phyloP scores from a whole-genome alignment of 92 coral and sea anemone species.

The Plumapathes pennacea region DNA sequence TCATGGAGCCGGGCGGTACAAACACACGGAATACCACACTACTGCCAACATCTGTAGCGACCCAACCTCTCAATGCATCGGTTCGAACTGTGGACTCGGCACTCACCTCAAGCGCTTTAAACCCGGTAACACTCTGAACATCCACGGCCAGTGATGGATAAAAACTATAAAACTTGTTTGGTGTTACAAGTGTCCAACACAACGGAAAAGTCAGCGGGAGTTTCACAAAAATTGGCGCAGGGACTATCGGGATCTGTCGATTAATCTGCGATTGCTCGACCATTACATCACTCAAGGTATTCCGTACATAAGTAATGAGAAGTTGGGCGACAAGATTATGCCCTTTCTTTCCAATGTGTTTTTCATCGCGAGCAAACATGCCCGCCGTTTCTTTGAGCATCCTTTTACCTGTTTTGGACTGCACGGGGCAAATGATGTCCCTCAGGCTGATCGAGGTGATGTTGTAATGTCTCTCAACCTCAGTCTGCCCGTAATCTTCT shows the following conservation, averaged over 20 bases:
- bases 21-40: conserved; percentile 22
- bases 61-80: conserved; percentile 57
- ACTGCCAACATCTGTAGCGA: conserved; percentile 11
- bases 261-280: too few relatives aligned
- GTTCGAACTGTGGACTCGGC: conserved; percentile 4
- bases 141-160: conserved; percentile 21
- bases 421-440: conserved; percentile 44
- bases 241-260: too few relatives aligned
- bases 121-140: conserved; percentile 15
- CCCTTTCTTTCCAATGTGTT: conserved; percentile 54
- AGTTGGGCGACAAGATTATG: conserved; percentile 62
- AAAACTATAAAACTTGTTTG: conserved; percentile 20
- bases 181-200: conserved; percentile 76
- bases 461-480: conserved; percentile 38
- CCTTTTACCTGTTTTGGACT: conserved; percentile 8
- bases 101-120: neutral
- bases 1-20: conserved; percentile 9
- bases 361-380: conserved; percentile 45
- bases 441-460: conserved; percentile 62
- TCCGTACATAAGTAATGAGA: conserved; percentile 40
- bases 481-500: conserved; percentile 57
- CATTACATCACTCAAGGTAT: conserved; percentile 1
- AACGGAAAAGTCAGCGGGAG: conserved; percentile 35
- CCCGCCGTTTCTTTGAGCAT: conserved; percentile 32
- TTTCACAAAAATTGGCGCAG: too few relatives aligned